A percentile compares a stretch with the other conserved stretches of the same genome.
These are phyloP conservation scores for Camponotus vicinus DNA, from an alignment of 1,140 invertebrate genomes.

Conservation along the genomic window DNA sequence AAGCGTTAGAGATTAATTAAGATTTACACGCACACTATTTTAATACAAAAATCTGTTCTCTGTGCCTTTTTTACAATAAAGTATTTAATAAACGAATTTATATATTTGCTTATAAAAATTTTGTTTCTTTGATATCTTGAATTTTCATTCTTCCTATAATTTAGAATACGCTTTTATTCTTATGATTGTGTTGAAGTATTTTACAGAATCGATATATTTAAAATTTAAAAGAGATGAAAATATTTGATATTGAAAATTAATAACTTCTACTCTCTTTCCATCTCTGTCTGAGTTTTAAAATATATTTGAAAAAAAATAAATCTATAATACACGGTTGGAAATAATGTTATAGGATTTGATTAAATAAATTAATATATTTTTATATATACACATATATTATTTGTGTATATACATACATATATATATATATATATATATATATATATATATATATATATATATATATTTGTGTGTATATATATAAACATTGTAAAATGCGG, in stretches of 20 bases:
- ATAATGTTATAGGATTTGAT: constrained; percentile 47
- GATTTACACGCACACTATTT: constrained; percentile 1
- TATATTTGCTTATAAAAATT: constrained; percentile 34
- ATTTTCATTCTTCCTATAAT: not conserved
- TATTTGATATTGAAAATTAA: not conserved
- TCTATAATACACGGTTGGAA: constrained; percentile 39
- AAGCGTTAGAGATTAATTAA: not conserved
- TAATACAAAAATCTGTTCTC: not conserved
- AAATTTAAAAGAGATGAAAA: not conserved
- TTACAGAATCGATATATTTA: not conserved
- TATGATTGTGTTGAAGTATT: not conserved
- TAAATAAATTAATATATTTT: constrained; percentile 56
- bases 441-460: constrained; percentile 47
- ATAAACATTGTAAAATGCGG: constrained; percentile 57
- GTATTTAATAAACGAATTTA: constrained; percentile 32
- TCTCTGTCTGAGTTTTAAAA: not conserved
- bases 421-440: constrained; percentile 37
- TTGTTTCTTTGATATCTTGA: not conserved
- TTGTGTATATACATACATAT: constrained; percentile 66
- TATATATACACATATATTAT: constrained; percentile 41
- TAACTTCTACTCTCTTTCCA: not conserved
- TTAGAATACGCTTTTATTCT: constrained; percentile 14
- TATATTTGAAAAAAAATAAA: not conserved
- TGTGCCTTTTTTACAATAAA: constrained; percentile 10
- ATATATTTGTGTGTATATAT: constrained; percentile 63